Evolutionary conservation across 1,140 invertebrate genomes (phyloP).

Genomic region (Drosophila nikananu): DNA sequence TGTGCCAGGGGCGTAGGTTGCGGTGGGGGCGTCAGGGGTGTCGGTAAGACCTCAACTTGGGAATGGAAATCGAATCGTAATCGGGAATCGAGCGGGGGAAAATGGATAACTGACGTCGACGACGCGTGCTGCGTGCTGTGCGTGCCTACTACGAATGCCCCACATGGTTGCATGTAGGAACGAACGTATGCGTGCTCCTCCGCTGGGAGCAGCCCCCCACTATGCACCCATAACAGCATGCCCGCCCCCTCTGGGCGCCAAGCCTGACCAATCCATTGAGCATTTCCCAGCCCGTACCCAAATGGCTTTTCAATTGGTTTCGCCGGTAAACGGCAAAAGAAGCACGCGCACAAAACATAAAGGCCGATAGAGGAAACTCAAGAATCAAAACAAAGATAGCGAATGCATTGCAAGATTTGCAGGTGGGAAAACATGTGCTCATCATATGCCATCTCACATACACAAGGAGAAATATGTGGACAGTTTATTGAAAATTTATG

Average conservation of each 20-base stretch:
- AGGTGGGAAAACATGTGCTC: constrained; percentile 19
- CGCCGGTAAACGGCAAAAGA: constrained; percentile 67
- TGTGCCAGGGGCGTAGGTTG: constrained; percentile 41
- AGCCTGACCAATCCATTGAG: constrained; percentile 39
- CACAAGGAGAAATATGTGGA: constrained; percentile 2
- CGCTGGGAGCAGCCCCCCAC: constrained; percentile 1
- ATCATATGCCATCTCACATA: constrained; percentile 7
- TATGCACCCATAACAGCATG: background rate
- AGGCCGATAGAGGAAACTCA: constrained; percentile 66
- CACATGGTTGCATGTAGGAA: constrained; percentile 33
- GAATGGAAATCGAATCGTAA: constrained; percentile 52
- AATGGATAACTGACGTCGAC: constrained; percentile 36
- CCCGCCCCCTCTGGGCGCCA: background rate
- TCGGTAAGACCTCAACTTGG: constrained; percentile 32
- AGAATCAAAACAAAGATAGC: constrained; percentile 77
- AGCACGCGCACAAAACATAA: constrained; percentile 71
- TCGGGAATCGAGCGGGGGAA: constrained; percentile 24
- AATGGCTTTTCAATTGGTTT: constrained; percentile 78
- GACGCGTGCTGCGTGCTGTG: constrained; percentile 73
- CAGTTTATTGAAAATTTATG: background rate
- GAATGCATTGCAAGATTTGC: constrained; percentile 41
- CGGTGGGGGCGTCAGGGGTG: background rate
- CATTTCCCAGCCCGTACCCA: constrained; percentile 50
- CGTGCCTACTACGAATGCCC: constrained; percentile 63
- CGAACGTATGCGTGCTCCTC: constrained; percentile 50